Conservation (phyloP, 2,888 invertebrate genomes). For the Rhingia campestris region DNA sequence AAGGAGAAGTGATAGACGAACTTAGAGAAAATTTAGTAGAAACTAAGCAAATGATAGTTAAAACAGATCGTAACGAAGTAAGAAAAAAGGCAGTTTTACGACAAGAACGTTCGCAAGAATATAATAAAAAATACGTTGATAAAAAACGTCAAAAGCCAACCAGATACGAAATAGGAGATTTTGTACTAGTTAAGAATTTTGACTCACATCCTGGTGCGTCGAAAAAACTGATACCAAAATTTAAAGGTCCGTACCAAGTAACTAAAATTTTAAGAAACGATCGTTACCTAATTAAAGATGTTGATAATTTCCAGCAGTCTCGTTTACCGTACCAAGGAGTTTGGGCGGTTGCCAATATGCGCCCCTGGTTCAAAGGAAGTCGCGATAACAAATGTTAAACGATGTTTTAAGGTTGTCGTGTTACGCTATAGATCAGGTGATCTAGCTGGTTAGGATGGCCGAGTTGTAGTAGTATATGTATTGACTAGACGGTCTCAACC, state of each 20-base stretch:
- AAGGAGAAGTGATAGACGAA: background rate
- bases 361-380: slow-evolving; percentile 8
- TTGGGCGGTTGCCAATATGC: slow-evolving; percentile 34
- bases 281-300: slow-evolving; percentile 24
- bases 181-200: slow-evolving; percentile 37
- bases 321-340: slow-evolving; percentile 1
- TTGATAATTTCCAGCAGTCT: background rate
- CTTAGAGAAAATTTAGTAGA: background rate
- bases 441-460: slow-evolving; percentile 2
- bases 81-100: slow-evolving; percentile 23
- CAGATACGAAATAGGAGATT: slow-evolving; percentile 11
- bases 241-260: slow-evolving; percentile 32
- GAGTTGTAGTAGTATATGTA: background rate
- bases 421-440: background rate
- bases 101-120: slow-evolving; percentile 39
- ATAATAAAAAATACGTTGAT: slow-evolving; percentile 16
- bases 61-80: slow-evolving; percentile 23
- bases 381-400: background rate
- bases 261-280: slow-evolving; percentile 20
- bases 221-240: slow-evolving; percentile 38
- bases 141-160: background rate
- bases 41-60: too few species aligned
- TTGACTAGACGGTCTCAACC: too few species aligned
- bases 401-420: too few species aligned
- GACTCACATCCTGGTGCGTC: slow-evolving; percentile 10